Conservation (phyloP, 2,113 vertebrate species). For the Poicephalus meyeri region DNA sequence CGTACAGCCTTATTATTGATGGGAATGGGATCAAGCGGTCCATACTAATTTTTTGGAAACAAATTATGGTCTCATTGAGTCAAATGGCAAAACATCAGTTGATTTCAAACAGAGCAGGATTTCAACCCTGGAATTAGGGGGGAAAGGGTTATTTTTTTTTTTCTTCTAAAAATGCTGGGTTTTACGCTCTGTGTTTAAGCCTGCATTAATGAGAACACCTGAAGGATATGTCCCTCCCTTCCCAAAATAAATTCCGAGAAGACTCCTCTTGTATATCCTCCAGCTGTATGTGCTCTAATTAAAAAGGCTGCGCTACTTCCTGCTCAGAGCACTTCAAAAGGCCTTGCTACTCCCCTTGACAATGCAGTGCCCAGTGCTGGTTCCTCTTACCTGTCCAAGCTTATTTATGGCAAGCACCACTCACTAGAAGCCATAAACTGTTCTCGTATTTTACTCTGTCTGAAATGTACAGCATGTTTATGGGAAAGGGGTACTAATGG, state of each 20-base stretch:
- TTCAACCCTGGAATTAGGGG: background rate
- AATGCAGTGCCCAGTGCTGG: conserved; percentile 28
- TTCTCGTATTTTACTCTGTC: background rate
- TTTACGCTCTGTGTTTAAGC: conserved; percentile 58
- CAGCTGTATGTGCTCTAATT: conserved; percentile 79
- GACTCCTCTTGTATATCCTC: conserved; percentile 69
- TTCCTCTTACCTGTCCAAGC: conserved; percentile 71
- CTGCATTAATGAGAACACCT: conserved; percentile 70
- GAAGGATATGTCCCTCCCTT: conserved; percentile 69
- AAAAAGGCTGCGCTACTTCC: conserved; percentile 80
- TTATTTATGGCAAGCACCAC: conserved; percentile 64
- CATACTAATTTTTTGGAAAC: background rate
- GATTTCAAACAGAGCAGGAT: conserved; percentile 2
- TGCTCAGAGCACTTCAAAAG: conserved; percentile 82
- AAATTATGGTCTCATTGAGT: background rate
- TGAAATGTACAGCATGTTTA: background rate
- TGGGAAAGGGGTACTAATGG: background rate
- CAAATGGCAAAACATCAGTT: conserved; percentile 57
- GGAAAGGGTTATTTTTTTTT: background rate
- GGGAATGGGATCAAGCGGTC: conserved; percentile 43
- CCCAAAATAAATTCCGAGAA: conserved; percentile 64
- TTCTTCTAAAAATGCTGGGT: background rate
- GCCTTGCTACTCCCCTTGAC: conserved; percentile 62
- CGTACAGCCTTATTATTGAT: background rate
- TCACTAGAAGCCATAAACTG: conserved; percentile 44